Conservation (phyloP, 1,140 invertebrate genomes). For the Drosophila quadrilineata region DNA sequence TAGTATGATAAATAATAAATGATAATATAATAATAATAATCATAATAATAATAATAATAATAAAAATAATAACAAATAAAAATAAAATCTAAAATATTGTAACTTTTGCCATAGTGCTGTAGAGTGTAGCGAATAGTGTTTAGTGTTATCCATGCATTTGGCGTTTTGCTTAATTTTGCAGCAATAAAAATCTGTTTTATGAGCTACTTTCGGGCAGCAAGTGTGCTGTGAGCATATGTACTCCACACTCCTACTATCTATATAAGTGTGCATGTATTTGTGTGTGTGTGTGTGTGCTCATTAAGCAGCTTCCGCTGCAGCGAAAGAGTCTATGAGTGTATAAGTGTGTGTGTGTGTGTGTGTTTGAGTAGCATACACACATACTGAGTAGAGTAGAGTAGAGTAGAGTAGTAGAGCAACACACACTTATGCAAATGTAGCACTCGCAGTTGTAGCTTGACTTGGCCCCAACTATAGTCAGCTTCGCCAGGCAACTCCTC, state of each 20-base stretch:
- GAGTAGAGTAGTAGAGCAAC: no score
- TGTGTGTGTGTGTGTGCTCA: constrained; percentile 48
- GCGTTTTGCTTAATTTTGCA: constrained; percentile 52
- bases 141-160: neutral
- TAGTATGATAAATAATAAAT: no score
- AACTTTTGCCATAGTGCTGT: no score
- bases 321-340: constrained; percentile 37
- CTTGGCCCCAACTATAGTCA: neutral
- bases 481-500: no score
- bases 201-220: constrained; percentile 16
- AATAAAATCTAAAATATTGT: no score
- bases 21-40: no score
- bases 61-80: no score
- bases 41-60: no score
- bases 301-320: constrained; percentile 63
- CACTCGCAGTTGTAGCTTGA: constrained; percentile 1
- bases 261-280: constrained; percentile 17
- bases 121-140: no score
- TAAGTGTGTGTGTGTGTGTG: constrained; percentile 19
- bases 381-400: no score
- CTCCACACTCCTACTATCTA: neutral
- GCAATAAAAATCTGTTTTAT: constrained; percentile 74
- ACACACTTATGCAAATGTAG: constrained; percentile 72
- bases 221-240: neutral
- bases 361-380: constrained; percentile 39